Evolutionary conservation across 2,797 vertebrate genomes (phyloP).

Genomic region (Schizopygopsis pylzovi): DNA sequence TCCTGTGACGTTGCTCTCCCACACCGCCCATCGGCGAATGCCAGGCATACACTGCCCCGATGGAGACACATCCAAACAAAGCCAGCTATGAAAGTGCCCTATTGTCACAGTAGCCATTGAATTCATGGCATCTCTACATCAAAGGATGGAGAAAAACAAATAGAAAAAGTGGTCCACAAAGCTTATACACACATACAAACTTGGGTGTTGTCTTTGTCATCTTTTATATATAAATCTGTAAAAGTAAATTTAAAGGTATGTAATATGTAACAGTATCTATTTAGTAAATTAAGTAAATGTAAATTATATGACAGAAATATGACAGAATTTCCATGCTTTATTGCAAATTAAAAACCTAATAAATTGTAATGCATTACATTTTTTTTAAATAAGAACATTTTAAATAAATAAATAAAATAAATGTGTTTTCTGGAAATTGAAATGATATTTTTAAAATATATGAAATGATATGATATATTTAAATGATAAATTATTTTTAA

Average conservation of each 20-base stretch:
- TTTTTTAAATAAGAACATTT: background rate
- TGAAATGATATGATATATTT: no score
- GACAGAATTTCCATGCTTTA: background rate
- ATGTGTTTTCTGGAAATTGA: background rate
- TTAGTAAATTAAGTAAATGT: background rate
- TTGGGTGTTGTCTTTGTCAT: background rate
- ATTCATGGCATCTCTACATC: slow-evolving; percentile 74
- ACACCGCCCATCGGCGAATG: slow-evolving; percentile 69
- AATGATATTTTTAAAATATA: background rate
- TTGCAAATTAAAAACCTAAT: background rate
- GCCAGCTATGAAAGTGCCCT: slow-evolving; percentile 66
- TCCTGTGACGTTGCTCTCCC: slow-evolving; percentile 71
- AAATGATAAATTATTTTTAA: background rate
- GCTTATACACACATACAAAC: slow-evolving; percentile 16
- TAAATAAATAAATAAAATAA: background rate
- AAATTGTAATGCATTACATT: background rate
- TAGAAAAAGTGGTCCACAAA: slow-evolving; percentile 67
- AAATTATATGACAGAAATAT: background rate
- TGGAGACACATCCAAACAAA: slow-evolving; percentile 72
- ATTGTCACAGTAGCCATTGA: slow-evolving; percentile 75
- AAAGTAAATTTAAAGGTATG: background rate
- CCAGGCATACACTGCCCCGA: slow-evolving; percentile 71
- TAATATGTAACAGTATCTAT: background rate
- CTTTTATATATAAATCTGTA: background rate
- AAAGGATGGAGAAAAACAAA: slow-evolving; percentile 71